Conservation (phyloP, 2,888 invertebrate species). For the Acronicta aceris region DNA sequence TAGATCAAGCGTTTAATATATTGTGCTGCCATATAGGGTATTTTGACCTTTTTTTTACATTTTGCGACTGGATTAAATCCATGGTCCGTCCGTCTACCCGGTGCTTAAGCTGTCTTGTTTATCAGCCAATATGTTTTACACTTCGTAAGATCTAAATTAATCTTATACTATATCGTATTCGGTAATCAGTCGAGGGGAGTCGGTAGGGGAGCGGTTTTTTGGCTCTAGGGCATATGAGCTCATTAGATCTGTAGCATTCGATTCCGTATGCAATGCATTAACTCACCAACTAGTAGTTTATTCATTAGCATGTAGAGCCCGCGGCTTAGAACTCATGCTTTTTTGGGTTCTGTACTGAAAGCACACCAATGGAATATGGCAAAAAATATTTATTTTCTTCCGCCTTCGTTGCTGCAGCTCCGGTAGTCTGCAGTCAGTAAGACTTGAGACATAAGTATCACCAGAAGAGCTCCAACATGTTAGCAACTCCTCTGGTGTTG, state of each 20-base stretch:
- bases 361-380: too few species aligned
- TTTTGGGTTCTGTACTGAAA: background rate
- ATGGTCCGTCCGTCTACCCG: conserved; percentile 1
- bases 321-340: background rate
- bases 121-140: conserved; percentile 57
- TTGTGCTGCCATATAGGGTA: too few species aligned
- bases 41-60: too few species aligned
- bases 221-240: conserved; percentile 38
- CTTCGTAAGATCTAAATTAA: conserved; percentile 54
- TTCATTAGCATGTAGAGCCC: background rate
- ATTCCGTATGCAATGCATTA: conserved; percentile 26
- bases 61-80: too few species aligned
- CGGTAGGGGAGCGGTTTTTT: conserved; percentile 34
- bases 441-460: too few species aligned
- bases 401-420: too few species aligned
- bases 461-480: too few species aligned
- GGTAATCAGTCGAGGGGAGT: conserved; percentile 56
- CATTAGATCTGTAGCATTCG: conserved; percentile 27
- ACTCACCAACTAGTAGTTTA: conserved; percentile 1
- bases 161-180: conserved; percentile 45
- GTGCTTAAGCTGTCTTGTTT: conserved; percentile 38
- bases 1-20: too few species aligned
- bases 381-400: too few species aligned
- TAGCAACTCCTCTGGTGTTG: too few species aligned
- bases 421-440: too few species aligned